Conservation (phyloP, 2,797 vertebrate genomes). For the Petrocephalus schoutedeni region DNA sequence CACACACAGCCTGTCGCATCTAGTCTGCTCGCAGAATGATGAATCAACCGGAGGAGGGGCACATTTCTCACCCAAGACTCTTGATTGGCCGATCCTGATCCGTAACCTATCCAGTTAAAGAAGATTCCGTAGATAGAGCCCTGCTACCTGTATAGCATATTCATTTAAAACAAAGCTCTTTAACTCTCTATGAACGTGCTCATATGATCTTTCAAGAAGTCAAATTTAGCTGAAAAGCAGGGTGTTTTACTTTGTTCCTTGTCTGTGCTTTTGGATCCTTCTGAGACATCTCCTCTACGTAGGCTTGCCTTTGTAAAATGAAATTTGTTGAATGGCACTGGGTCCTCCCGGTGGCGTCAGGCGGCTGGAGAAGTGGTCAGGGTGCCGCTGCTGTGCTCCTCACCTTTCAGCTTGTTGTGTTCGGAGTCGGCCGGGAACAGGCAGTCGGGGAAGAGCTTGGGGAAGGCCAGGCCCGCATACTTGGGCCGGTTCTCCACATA, state of each 20-base stretch:
- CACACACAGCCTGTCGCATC: not conserved
- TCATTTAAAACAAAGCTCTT: not conserved
- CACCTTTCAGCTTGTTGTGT: slow-evolving; percentile 99
- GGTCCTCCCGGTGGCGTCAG: not conserved
- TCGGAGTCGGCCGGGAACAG: slow-evolving; percentile 97
- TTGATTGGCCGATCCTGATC: not conserved
- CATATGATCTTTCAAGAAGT: not conserved
- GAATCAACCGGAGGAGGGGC: not conserved
- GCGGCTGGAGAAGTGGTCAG: not conserved
- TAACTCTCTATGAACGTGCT: not conserved
- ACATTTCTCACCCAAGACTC: not conserved
- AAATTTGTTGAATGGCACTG: not conserved
- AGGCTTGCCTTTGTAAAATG: not conserved
- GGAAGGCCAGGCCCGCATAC: slow-evolving; percentile 93
- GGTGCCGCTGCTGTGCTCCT: slow-evolving; percentile 19
- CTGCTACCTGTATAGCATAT: not conserved
- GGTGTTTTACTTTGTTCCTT: not conserved
- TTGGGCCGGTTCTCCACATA: slow-evolving; percentile 98
- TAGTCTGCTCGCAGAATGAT: not conserved
- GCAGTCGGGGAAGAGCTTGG: slow-evolving; percentile 96
- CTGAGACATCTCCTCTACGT: not conserved
- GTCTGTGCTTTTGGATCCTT: not conserved
- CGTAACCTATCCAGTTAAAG: not conserved
- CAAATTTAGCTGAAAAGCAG: not conserved
- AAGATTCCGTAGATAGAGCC: not conserved